Conservation (phyloP, 2,113 vertebrate genomes). For the Podocnemis expansa region DNA sequence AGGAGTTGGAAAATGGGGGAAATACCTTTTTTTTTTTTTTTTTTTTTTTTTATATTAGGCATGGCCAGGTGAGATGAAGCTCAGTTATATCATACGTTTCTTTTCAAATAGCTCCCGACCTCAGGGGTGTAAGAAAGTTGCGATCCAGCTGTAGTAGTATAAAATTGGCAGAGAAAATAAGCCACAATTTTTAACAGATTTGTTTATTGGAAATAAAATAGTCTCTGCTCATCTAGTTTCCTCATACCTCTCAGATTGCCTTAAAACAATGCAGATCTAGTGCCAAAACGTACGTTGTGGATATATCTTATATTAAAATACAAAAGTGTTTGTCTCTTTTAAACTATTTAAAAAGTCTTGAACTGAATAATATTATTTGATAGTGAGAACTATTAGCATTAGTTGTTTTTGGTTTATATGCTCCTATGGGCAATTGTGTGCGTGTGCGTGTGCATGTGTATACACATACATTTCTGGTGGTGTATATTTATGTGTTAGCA, state of each 20-base stretch:
- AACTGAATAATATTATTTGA: not conserved
- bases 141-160: slow-evolving; percentile 45
- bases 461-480: not conserved
- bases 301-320: not conserved
- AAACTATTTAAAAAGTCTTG: not conserved
- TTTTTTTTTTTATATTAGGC: not conserved
- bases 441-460: too few species aligned
- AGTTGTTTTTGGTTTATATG: not conserved
- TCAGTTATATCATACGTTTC: not conserved
- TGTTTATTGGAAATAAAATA: not conserved
- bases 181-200: not conserved
- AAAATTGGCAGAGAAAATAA: slow-evolving; percentile 52
- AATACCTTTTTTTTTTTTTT: too few species aligned
- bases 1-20: slow-evolving; percentile 3
- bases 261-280: slow-evolving; percentile 31
- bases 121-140: slow-evolving; percentile 14
- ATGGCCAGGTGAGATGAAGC: slow-evolving; percentile 16
- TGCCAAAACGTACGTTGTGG: not conserved
- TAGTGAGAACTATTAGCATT: not conserved
- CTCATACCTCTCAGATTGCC: not conserved
- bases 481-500: not conserved
- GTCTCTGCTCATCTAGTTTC: not conserved
- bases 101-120: slow-evolving; percentile 35
- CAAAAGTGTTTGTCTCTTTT: not conserved
- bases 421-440: not conserved